phyloP scores from a whole-genome alignment of 2,113 vertebrate genomes.

The Myodes glareolus region DNA sequence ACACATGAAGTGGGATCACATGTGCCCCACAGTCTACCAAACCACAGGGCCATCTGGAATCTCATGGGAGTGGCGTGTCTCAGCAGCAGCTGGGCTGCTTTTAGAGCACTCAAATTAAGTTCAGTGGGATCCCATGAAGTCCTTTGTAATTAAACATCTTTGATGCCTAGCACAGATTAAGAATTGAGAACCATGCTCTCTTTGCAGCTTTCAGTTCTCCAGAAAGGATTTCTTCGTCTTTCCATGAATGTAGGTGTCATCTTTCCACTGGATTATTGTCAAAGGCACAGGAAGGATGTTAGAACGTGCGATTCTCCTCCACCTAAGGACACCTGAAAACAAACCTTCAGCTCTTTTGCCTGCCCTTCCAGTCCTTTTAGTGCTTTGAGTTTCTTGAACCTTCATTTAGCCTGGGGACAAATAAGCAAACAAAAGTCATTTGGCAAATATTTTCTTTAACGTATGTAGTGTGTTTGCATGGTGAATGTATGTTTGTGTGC shows the following conservation, averaged over 20 bases:
- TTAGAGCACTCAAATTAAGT: conserved; percentile 46
- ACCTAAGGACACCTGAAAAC: not conserved
- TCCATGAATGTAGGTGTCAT: not conserved
- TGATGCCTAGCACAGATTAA: not conserved
- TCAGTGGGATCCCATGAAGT: conserved; percentile 45
- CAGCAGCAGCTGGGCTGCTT: not conserved
- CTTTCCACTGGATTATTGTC: not conserved
- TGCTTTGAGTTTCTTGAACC: conserved; percentile 19
- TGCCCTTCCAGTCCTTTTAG: not conserved
- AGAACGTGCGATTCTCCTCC: not conserved
- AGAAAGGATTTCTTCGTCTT: not conserved
- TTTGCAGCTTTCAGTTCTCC: not conserved
- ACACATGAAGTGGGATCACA: conserved; percentile 58
- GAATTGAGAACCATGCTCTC: not conserved
- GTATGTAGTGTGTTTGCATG: not conserved
- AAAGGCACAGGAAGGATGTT: not conserved
- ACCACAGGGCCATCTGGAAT: conserved; percentile 64
- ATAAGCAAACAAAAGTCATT: not conserved
- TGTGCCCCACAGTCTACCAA: conserved; percentile 57
- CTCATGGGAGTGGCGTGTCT: conserved; percentile 16
- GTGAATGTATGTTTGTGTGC: not conserved
- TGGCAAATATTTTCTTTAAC: not conserved
- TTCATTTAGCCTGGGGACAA: not conserved
- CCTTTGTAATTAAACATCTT: conserved; percentile 57
- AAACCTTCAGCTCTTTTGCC: not conserved